A percentile compares a stretch with the other conserved stretches of the same genome.
These are phyloP conservation scores for Mus caroli DNA, from an alignment of 2,797 vertebrate species.

Conservation along the genomic window DNA sequence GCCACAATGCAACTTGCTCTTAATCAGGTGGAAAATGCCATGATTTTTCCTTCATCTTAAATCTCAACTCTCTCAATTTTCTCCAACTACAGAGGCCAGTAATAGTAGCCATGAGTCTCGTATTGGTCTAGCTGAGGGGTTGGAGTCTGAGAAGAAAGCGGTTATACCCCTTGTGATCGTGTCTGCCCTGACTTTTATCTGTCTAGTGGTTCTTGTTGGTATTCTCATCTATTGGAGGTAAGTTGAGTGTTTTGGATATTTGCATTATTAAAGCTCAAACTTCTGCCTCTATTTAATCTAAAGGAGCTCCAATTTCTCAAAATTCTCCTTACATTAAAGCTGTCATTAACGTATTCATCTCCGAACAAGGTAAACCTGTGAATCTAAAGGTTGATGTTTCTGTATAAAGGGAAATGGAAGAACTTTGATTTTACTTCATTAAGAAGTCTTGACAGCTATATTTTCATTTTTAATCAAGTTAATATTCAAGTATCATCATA, in stretches of 20 bases:
- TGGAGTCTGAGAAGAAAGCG: slow-evolving; percentile 93
- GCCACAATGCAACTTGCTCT: slow-evolving; percentile 76
- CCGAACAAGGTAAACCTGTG: slow-evolving; percentile 29
- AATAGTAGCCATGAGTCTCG: slow-evolving; percentile 99
- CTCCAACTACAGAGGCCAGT: slow-evolving; percentile 94
- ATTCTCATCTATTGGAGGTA: slow-evolving; percentile 99
- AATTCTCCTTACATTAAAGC: neutral
- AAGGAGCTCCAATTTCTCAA: slow-evolving; percentile 24
- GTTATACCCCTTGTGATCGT: slow-evolving; percentile 96
- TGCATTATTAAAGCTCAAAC: slow-evolving; percentile 74
- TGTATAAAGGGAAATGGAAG: slow-evolving; percentile 36
- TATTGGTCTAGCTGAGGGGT: slow-evolving; percentile 92
- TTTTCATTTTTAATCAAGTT: slow-evolving; percentile 61
- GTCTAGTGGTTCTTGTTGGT: slow-evolving; percentile 95
- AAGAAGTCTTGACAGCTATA: slow-evolving; percentile 23
- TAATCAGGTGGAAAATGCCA: slow-evolving; percentile 78
- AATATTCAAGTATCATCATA: slow-evolving; percentile 15
- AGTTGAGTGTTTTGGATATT: slow-evolving; percentile 79
- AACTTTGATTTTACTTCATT: slow-evolving; percentile 22
- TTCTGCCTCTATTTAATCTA: slow-evolving; percentile 65
- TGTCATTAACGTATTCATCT: slow-evolving; percentile 1
- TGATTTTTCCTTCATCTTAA: slow-evolving; percentile 86
- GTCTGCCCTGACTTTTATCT: slow-evolving; percentile 95
- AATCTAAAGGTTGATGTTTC: slow-evolving; percentile 39
- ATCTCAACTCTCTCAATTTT: slow-evolving; percentile 88